These are phyloP conservation scores for Oostethus manadensis DNA, from an alignment of 2,113 vertebrate genomes.

Conservation along the genomic window DNA sequence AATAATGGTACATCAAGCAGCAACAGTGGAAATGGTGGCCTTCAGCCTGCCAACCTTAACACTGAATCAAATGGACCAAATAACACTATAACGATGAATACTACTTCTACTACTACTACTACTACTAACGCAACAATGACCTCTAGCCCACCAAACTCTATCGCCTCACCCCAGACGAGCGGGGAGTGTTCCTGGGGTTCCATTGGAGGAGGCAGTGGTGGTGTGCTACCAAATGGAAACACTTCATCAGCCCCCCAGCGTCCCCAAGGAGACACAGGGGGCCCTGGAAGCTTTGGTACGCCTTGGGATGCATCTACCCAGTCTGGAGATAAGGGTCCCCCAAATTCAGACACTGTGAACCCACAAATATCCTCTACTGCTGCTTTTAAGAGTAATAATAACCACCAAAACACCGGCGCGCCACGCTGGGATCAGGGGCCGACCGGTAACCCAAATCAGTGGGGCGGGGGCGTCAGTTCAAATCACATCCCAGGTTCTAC, in stretches of 20 bases:
- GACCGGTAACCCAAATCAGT: constrained; percentile 54
- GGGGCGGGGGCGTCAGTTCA: constrained; percentile 76
- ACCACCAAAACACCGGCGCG: constrained; percentile 72
- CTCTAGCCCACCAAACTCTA: constrained; percentile 99
- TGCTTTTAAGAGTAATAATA: constrained; percentile 82
- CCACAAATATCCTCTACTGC: constrained; percentile 76
- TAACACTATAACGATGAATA: constrained; percentile 88
- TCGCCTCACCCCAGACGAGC: constrained; percentile 83
- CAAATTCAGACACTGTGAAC: constrained; percentile 96
- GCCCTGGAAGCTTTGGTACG: constrained; percentile 81
- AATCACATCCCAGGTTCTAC: constrained; percentile 41
- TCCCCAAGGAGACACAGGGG: constrained; percentile 81
- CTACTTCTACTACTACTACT: constrained; percentile 76
- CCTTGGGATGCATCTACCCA: constrained; percentile 85
- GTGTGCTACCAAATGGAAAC: constrained; percentile 81
- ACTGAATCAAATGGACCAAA: constrained; percentile 98
- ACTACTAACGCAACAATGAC: constrained; percentile 93
- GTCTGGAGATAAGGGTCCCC: constrained; percentile 86
- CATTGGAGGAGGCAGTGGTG: constrained; percentile 55
- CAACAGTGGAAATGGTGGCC: constrained; percentile 75
- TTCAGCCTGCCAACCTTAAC: constrained; percentile 88
- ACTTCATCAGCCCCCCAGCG: constrained; percentile 67
- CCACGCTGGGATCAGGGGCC: constrained; percentile 84
- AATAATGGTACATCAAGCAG: constrained; percentile 82
- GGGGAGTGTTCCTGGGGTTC: constrained; percentile 82